These are phyloP conservation scores for Hemibates koningsi DNA, from an alignment of 2,113 vertebrate genomes.

Conservation along the genomic window DNA sequence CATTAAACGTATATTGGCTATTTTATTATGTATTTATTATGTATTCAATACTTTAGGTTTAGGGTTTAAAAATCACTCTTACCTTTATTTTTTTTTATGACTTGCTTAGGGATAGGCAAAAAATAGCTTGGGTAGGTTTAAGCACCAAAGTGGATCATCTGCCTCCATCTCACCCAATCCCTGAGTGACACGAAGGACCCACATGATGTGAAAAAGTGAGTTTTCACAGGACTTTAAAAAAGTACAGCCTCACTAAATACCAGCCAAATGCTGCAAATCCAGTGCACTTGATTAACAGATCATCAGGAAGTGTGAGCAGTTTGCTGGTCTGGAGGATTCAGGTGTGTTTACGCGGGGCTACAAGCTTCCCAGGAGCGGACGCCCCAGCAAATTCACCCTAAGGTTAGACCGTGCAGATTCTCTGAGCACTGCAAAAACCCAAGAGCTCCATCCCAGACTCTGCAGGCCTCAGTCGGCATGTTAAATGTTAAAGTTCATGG, in stretches of 20 bases:
- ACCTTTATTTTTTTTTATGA: background rate
- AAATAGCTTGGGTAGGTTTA: background rate
- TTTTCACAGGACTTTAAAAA: background rate
- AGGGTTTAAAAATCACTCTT: background rate
- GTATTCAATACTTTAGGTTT: accelerated
- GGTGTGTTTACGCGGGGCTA: background rate
- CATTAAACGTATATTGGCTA: background rate
- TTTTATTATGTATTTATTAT: background rate
- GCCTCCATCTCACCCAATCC: background rate
- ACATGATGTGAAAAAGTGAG: background rate
- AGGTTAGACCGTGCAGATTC: background rate
- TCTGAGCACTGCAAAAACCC: background rate
- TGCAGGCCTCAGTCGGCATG: background rate
- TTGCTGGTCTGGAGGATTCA: background rate
- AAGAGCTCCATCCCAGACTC: background rate
- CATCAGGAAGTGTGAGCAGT: background rate
- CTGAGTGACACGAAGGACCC: background rate
- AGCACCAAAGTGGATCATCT: background rate
- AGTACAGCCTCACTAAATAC: background rate
- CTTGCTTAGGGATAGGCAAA: background rate
- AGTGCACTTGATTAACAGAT: background rate
- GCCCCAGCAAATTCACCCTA: accelerated
- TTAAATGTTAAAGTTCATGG: background rate
- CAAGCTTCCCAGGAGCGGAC: background rate
- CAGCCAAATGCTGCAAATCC: background rate